Percentiles rank a stretch among this genome's conserved stretches.
Evolutionary conservation across 2,797 vertebrate genomes (phyloP).

Genomic region (Acanthopagrus latus): DNA sequence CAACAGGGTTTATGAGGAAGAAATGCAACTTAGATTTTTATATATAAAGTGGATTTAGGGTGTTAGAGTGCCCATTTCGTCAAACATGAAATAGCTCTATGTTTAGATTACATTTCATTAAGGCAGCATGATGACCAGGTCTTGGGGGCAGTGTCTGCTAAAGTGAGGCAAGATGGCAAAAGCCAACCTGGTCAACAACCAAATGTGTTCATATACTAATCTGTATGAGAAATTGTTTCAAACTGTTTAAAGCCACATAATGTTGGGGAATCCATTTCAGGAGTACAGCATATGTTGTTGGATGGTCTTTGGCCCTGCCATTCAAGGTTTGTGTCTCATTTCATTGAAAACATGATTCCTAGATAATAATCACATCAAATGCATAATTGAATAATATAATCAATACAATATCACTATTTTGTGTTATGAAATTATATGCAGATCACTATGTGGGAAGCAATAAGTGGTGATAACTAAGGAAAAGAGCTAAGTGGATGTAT

Average conservation of each 20-base stretch:
- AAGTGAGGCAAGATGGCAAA: not conserved
- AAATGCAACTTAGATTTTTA: not conserved
- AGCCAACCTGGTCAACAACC: not conserved
- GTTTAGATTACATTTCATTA: not conserved
- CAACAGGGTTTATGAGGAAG: not conserved
- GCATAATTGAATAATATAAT: not conserved
- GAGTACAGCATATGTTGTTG: not conserved
- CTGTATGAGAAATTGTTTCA: not conserved
- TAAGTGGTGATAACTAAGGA: not conserved
- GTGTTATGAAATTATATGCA: not conserved
- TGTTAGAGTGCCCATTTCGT: not conserved
- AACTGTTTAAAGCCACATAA: not conserved
- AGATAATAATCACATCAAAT: not conserved
- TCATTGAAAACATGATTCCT: not conserved
- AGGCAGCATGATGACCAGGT: not conserved
- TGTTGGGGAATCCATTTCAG: not conserved
- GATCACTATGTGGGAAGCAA: not conserved
- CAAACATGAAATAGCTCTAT: not conserved
- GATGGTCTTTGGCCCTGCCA: not conserved
- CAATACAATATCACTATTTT: not conserved
- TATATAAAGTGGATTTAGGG: not conserved
- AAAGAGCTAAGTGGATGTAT: not conserved
- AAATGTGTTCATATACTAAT: constrained; percentile 1
- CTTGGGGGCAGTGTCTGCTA: not conserved
- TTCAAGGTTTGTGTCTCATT: not conserved